Evolutionary conservation across 2,888 invertebrate species (phyloP).

Genomic region (Coelogynopora nodosa): DNA sequence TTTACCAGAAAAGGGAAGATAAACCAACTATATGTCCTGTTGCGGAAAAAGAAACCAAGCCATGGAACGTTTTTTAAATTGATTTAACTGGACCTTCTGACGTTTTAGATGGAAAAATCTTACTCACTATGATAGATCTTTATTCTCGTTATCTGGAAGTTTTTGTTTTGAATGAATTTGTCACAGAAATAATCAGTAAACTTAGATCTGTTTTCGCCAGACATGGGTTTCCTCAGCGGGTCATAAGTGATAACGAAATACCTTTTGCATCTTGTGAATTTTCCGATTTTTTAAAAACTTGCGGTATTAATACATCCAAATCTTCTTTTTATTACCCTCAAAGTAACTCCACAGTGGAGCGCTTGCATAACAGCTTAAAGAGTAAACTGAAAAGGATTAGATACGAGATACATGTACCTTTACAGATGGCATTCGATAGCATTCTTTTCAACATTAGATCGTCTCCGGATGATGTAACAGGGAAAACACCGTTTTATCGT

Average conservation of each 20-base stretch:
- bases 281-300: not conserved
- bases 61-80: not conserved
- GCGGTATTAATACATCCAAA: not conserved
- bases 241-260: not conserved
- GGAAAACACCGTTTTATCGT: not conserved
- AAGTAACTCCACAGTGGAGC: not conserved
- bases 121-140: not conserved
- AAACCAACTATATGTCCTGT: not conserved
- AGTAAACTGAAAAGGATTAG: not conserved
- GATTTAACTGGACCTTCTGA: conserved; percentile 22
- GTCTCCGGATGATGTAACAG: not conserved
- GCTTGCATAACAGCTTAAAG: not conserved
- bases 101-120: not conserved
- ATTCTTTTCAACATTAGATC: not conserved
- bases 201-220: not conserved
- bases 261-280: not conserved
- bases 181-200: not conserved
- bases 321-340: conserved; percentile 13
- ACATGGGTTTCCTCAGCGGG: not conserved
- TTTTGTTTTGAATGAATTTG: not conserved
- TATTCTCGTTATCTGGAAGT: not conserved
- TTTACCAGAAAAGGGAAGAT: not conserved
- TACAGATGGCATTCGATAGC: not conserved
- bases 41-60: not conserved
- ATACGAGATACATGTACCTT: not conserved